Percentiles rank a stretch among this genome's conserved stretches.
phyloP scores from a whole-genome alignment of 2,888 invertebrate species.

The Sarcophaga caerulescens region DNA sequence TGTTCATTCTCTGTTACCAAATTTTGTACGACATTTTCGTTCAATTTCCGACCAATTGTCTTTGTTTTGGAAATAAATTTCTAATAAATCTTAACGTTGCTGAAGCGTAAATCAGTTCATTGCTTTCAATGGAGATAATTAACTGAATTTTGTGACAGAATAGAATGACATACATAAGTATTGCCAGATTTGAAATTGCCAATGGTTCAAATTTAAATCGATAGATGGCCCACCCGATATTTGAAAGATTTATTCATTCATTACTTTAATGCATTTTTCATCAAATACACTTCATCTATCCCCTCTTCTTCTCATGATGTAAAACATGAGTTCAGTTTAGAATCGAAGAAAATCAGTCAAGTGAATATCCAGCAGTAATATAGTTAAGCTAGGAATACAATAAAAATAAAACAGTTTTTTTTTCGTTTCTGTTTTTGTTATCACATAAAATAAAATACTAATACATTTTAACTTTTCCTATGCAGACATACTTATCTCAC shows the following conservation, averaged over 20 bases:
- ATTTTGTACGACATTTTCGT: no score
- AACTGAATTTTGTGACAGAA: no score
- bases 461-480: neutral
- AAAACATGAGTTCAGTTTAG: neutral
- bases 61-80: no score
- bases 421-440: neutral
- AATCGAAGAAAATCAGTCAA: constrained; percentile 33
- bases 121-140: no score
- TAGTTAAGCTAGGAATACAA: neutral
- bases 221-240: no score
- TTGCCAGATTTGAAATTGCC: no score
- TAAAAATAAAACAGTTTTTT: neutral
- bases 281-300: neutral
- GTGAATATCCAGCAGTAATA: neutral
- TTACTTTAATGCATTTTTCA: constrained; percentile 61
- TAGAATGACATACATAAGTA: no score
- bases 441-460: neutral
- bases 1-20: no score
- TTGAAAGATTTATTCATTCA: constrained; percentile 13
- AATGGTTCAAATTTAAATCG: no score
- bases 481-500: neutral
- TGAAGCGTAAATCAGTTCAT: no score
- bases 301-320: neutral
- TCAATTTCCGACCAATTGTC: no score
- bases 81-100: no score